A percentile compares a stretch with the other conserved stretches of the same genome.
phyloP scores from a whole-genome alignment of 1,140 invertebrate species.

The Lordiphosa clarofinis region DNA sequence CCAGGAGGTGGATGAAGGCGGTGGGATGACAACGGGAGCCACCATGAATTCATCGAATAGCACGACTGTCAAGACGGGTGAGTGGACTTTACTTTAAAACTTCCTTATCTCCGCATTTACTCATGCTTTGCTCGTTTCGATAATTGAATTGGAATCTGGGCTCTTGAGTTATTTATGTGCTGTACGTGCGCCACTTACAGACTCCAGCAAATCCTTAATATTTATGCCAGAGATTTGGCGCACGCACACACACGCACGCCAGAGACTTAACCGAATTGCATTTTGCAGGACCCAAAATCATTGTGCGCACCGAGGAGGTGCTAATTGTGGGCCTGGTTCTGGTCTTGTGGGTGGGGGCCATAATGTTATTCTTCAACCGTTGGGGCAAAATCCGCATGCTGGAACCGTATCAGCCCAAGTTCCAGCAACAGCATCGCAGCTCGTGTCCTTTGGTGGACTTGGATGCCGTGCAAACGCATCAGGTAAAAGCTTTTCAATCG shows the following conservation, averaged over 20 bases:
- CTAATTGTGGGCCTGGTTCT: slow-evolving; percentile 92
- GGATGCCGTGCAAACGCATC: slow-evolving; percentile 67
- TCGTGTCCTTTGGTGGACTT: slow-evolving; percentile 85
- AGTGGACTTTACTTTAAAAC: background rate
- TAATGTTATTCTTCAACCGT: slow-evolving; percentile 93
- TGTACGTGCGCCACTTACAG: slow-evolving; percentile 34
- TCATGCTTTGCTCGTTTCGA: slow-evolving; percentile 13
- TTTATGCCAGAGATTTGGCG: background rate
- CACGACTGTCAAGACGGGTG: slow-evolving; percentile 48
- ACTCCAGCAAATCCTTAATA: slow-evolving; percentile 16
- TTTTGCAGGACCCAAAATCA: slow-evolving; percentile 82
- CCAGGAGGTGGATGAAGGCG: slow-evolving; percentile 41
- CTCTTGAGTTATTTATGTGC: slow-evolving; percentile 49
- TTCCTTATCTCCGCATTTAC: background rate
- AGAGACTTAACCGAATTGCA: background rate
- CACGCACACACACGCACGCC: slow-evolving; percentile 2
- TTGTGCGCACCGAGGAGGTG: slow-evolving; percentile 89
- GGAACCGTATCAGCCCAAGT: slow-evolving; percentile 93
- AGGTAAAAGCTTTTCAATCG: slow-evolving; percentile 40
- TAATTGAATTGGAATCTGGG: slow-evolving; percentile 59
- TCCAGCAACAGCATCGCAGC: slow-evolving; percentile 87
- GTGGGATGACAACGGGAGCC: slow-evolving; percentile 30
- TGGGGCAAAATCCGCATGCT: slow-evolving; percentile 97
- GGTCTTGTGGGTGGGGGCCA: slow-evolving; percentile 91
- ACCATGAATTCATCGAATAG: slow-evolving; percentile 38